Conservation (phyloP, 2,888 invertebrate genomes). For the Heliothis peltigera region DNA sequence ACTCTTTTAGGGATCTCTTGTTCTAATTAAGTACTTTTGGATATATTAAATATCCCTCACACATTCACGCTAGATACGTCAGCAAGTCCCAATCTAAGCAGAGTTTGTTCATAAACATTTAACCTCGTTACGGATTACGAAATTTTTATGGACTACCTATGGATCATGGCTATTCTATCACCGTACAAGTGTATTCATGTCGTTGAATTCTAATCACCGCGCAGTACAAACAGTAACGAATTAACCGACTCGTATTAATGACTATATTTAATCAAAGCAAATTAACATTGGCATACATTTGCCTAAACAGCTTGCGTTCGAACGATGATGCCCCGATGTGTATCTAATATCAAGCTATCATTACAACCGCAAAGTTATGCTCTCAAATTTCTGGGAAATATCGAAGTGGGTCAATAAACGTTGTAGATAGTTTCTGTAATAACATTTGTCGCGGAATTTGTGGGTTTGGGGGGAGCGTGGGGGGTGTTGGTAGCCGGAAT, state of each 20-base stretch:
- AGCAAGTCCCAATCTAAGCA: too few species aligned
- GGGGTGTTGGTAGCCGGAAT: conserved; percentile 72
- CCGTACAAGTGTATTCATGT: conserved; percentile 15
- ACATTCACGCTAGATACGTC: too few species aligned
- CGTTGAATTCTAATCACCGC: conserved; percentile 47
- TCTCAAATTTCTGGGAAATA: conserved; percentile 66
- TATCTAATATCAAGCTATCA: conserved; percentile 61
- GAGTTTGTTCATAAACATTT: too few species aligned
- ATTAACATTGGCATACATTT: conserved; percentile 54
- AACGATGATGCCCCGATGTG: conserved; percentile 52
- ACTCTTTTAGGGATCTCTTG: too few species aligned
- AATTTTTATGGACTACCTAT: conserved; percentile 7
- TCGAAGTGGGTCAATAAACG: conserved; percentile 78
- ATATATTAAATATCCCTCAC: too few species aligned
- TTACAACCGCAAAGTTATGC: conserved; percentile 63
- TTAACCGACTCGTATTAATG: conserved; percentile 52
- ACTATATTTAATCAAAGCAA: conserved; percentile 57
- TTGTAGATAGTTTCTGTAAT: conserved; percentile 82
- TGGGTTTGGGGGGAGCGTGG: conserved; percentile 43
- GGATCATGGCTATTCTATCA: background rate
- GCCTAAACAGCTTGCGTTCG: conserved; percentile 55
- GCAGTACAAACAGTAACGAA: conserved; percentile 43
- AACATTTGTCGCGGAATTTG: conserved; percentile 82
- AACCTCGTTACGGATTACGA: conserved; percentile 7
- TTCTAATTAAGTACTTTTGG: too few species aligned